Evolutionary conservation across 1,140 invertebrate genomes (phyloP), one percentile per base, ranked within the genome.

Genomic region (Dendrolimus kikuchii): DNA sequence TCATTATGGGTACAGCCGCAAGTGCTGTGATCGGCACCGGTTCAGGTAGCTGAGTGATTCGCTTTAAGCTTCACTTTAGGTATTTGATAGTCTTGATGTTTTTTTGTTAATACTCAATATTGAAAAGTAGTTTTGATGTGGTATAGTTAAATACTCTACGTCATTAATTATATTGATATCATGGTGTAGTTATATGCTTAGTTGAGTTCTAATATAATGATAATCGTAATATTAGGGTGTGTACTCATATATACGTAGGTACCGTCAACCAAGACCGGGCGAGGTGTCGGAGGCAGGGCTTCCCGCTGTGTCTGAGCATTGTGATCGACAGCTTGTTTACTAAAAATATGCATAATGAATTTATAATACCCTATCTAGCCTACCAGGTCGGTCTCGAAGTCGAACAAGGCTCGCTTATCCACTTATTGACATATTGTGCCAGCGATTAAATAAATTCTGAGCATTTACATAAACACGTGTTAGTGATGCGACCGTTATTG

Each of bases 331-430:
- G 81, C 79, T 81, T 86, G 83, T 86, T 86, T 86, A 86, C 83
- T 81, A 83, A 86, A 86, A 86, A 84, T 86, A 86, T 84, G 83
- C 83, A 86, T 84, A 86, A 86, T 86, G 83, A 86, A 86, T 86
- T 76, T 86, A 86, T 86, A 86, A 86, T 86, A 67, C 65, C 71
- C 68, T 70, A 66, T 71, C 69, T 66, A 64, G 64, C 55, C 63
- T 73, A 70, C 68, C 64, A 60, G 60, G 66, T 64, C 56, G 53
- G 59, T 10, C 47, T 53, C 37, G 10, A 6, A 40, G 37, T 51
- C 46, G 44, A 56, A 49, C 37, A 37, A 54, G 49, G n/a, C 8
- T 41, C 40, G 54, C 38, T 55, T 52, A 51, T 49, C 53, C 51
- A 49, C 46, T 48, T 60, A 51, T 57, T 60, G 46, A 60, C 47